Evolutionary conservation across 2,888 invertebrate species (phyloP), one percentile per base, ranked within the genome.

Genomic region (Neoitamus cyanurus): DNA sequence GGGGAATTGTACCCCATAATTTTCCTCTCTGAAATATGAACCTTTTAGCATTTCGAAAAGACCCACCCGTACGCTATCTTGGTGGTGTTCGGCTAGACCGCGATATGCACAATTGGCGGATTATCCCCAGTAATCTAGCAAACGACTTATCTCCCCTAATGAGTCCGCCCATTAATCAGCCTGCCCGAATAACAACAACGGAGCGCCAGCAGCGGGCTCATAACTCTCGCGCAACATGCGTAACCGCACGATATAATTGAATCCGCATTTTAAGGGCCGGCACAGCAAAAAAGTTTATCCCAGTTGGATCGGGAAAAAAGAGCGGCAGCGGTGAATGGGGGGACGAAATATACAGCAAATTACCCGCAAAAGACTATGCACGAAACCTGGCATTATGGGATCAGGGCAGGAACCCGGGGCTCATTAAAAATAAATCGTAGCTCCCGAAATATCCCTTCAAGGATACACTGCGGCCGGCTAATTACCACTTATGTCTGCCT

Each of bases 341-440:
- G 20, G 73, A 0, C 15, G 7, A 73, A 37, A 20, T 36, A 73
- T 36, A 36, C 72, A 31, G 31, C 3, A 73, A 73, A 73, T 73
- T 73, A 9, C 73, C 34, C 15, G 73, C 36, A 73, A 73, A 73
- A 34, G 73, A 34, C 31, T 73, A 36, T 36, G 20, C 73, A 34
- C 36, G 36, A 73, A 73, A 36, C 1, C 9, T 34, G 31, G 20
- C 4, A 36, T 36, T 20, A 73, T 73, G 15, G 31, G 31, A 70
- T 28, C 31, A 1, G 37, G 37, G 11, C 15, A 73, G 73, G 73
- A 73, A 36, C 20, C 36, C 36, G 36, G 31, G 11, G 2, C 73
- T 73, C 73, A 73, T 73, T 73, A 73, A 73, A 73, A 73, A 34
- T 73, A 73, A 73, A 73, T 73, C 31, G 73, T n/a, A 73, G 36